Evolutionary conservation across 2,888 invertebrate genomes (phyloP).

Genomic region (Catocala nupta): DNA sequence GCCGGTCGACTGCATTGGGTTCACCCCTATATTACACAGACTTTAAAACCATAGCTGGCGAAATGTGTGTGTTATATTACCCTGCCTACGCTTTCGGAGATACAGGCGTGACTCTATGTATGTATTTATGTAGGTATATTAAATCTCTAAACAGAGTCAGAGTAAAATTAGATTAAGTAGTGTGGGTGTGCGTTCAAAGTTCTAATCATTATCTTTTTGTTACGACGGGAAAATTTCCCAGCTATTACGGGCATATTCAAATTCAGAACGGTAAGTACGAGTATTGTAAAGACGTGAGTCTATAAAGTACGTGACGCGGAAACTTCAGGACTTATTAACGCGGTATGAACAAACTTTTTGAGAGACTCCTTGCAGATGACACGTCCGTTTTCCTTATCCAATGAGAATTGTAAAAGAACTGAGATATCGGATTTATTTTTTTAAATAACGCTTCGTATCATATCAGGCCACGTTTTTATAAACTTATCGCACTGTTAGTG

Average conservation of each 20-base stretch:
- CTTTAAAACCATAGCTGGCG: no score
- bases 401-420: constrained; percentile 10
- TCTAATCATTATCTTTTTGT: constrained; percentile 5
- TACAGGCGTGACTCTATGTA: no score
- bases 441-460: not conserved
- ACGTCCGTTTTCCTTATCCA: not conserved
- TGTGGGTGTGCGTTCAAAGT: no score
- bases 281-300: constrained; percentile 57
- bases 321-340: constrained; percentile 54
- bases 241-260: constrained; percentile 36
- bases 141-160: no score
- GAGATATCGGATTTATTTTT: constrained; percentile 20
- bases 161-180: no score
- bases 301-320: constrained; percentile 60
- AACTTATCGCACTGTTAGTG: no score
- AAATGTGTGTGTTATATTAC: no score
- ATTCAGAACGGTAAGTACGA: constrained; percentile 37
- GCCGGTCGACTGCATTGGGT: no score
- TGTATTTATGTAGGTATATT: no score
- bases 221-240: constrained; percentile 9
- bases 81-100: no score
- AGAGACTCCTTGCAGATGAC: constrained; percentile 6
- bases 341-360: constrained; percentile 53
- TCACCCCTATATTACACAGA: no score
- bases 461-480: no score